Evolutionary conservation across 35 echinoderm and acorn worm genomes (phyloP), one percentile per base, ranked within the genome.

Genomic region (Strongylocentrotus purpuratus): DNA sequence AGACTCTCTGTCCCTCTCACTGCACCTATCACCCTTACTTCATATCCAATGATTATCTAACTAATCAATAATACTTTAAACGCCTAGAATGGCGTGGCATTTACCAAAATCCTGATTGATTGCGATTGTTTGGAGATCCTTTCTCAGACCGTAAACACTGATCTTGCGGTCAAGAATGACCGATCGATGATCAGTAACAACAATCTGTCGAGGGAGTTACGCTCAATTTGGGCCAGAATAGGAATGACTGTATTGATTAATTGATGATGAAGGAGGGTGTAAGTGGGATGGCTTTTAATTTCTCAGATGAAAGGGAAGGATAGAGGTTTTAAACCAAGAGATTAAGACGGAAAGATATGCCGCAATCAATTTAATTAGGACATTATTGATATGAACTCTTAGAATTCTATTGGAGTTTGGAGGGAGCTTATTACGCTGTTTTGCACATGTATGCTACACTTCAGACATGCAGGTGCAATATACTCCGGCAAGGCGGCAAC

Each of bases 1-100:
- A 78, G 65, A 78, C 65, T 78, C 22, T 5, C 20, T 7, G 65
- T 78, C 65, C 28, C 22, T 78, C 20, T 22, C 65, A 15, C 65
- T n/a, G 65, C 65, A 3, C 65, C 65, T 78, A 18, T 78, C 65
- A 78, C n/a, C 65, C 65, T 78, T n/a, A 78, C 20, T n/a, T n/a
- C 20, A n/a, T 55, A 28, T n/a, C 65, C 65, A 6, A n/a, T 78
- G 65, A 78, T 78, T 28, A 28, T 78, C 65, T n/a, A 78, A 78
- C 65, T 28, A 78, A 78, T 78, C 65, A 78, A 78, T 78, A 70
- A 78, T 28, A 78, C 65, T 78, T n/a, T 78, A 78, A 78, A 78
- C 22, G 65, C 20, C 28, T 28, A 0, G 65, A 78, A 22, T 78
- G 65, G 22, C 65, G 28, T 22, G 65, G 65, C 65, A 78, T 78